phyloP scores from a whole-genome alignment of 2,888 invertebrate species.

The Drosophila pullipes region DNA sequence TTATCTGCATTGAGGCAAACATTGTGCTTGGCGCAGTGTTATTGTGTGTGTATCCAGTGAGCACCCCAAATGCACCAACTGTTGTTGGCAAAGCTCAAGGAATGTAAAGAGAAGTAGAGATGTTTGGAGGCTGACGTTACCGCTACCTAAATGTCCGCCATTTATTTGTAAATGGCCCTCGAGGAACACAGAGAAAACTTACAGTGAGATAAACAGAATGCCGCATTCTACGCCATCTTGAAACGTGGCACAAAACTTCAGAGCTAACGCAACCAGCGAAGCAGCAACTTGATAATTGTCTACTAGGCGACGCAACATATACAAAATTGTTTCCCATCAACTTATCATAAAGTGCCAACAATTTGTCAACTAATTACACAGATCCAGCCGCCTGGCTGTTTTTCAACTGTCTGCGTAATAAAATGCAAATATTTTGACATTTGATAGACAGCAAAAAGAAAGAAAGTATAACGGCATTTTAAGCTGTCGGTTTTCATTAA shows the following conservation, averaged over 20 bases:
- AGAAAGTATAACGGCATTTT: not conserved
- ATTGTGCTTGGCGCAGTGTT: conserved; percentile 32
- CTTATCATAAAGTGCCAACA: conserved; percentile 7
- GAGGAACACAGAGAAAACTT: conserved; percentile 45
- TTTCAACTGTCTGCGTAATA: not conserved
- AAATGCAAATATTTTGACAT: conserved; percentile 11
- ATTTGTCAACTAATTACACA: conserved; percentile 40
- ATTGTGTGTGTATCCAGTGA: conserved; percentile 29
- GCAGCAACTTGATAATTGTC: conserved; percentile 54
- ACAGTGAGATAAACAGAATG: conserved; percentile 42
- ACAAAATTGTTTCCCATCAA: conserved; percentile 11
- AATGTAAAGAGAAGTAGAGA: conserved; percentile 29
- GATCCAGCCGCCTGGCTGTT: conserved; percentile 9
- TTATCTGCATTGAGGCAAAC: conserved; percentile 80
- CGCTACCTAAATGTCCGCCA: conserved; percentile 73
- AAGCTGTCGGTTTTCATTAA: conserved; percentile 12
- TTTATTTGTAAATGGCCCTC: conserved; percentile 80
- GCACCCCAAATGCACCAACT: conserved; percentile 57
- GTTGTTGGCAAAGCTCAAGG: conserved; percentile 56
- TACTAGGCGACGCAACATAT: not conserved
- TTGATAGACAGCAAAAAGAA: conserved; percentile 9
- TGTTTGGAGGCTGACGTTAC: conserved; percentile 22
- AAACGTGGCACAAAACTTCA: conserved; percentile 24
- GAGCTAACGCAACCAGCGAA: conserved; percentile 33
- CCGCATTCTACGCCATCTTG: conserved; percentile 46